These are phyloP conservation scores for Helicolenus hilgendorfi DNA, from an alignment of 2,797 vertebrate genomes.

Conservation along the genomic window DNA sequence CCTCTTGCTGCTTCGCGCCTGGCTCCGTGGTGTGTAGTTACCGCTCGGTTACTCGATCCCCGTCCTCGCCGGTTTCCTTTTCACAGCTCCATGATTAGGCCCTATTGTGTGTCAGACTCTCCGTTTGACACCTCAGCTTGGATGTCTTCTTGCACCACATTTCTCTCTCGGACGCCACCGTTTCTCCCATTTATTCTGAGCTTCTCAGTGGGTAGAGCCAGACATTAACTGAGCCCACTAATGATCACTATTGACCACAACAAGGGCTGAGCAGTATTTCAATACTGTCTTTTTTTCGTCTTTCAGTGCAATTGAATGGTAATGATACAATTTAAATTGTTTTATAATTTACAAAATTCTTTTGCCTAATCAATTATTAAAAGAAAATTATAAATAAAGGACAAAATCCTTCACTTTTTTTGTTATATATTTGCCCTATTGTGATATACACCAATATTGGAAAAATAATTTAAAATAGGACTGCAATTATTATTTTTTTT, in stretches of 20 bases:
- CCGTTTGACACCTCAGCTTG: slow-evolving; percentile 84
- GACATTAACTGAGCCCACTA: not conserved
- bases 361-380: not conserved
- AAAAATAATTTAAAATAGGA: no score
- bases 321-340: not conserved
- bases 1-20: slow-evolving; percentile 67
- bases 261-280: not conserved
- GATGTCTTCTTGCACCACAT: slow-evolving; percentile 58
- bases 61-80: slow-evolving; percentile 85
- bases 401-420: not conserved
- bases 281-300: not conserved
- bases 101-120: slow-evolving; percentile 81
- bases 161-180: slow-evolving; percentile 17
- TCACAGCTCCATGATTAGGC: slow-evolving; percentile 80
- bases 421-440: no score
- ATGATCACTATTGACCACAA: not conserved
- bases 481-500: no score
- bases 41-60: slow-evolving; percentile 77
- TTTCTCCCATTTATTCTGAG: slow-evolving; percentile 8
- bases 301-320: not conserved
- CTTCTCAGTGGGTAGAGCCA: not conserved
- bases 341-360: not conserved
- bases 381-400: not conserved
- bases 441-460: no score
- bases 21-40: slow-evolving; percentile 82